Evolutionary conservation across 2,888 invertebrate species (phyloP), one percentile per base, ranked within the genome.

Genomic region (Digitonthophagus gazella): DNA sequence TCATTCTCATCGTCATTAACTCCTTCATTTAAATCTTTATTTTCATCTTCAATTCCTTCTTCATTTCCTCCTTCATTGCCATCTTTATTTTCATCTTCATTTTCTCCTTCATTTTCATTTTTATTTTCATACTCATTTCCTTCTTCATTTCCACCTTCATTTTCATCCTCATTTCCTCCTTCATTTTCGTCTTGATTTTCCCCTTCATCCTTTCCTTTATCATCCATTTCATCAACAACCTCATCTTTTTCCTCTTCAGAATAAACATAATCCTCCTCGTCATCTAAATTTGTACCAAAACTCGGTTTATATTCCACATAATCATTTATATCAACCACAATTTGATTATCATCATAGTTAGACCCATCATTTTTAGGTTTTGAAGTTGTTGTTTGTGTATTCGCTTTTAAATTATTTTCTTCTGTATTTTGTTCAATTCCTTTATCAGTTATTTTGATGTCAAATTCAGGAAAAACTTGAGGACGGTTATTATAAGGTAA

Each of bases 261-360:
- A 4, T 8, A 5, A 14, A 57, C 57, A 57, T 18, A 19, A 18
- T 61, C 20, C 2, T 61, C 20, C 15, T 61, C 61, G n/a, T 61
- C 61, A 18, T 61, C 61, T n/a, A 20, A 44, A 44, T 44, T n/a
- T n/a, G n/a, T n/a, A n/a, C n/a, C n/a, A n/a, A n/a, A n/a, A n/a
- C n/a, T n/a, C n/a, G 18, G 19, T 61, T 61, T 20, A 18, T 61
- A 61, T 2, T 61, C 61, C 4, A 5, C 18, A 61, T 61, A 61
- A n/a, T 61, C 61, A 5, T 61, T 14, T 19, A 19, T 19, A n/a
- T 61, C 18, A 1, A 18, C 4, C 18, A 61, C 19, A 61, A 61
- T 61, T 20, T 61, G 18, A 18, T 61, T 61, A 14, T 61, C 61
- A 18, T 61, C 61, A 44, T 44, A 11, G 11, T 3, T 11, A 44